phyloP scores from a whole-genome alignment of 2,888 invertebrate species.

The Hirtodrosophila confusa region DNA sequence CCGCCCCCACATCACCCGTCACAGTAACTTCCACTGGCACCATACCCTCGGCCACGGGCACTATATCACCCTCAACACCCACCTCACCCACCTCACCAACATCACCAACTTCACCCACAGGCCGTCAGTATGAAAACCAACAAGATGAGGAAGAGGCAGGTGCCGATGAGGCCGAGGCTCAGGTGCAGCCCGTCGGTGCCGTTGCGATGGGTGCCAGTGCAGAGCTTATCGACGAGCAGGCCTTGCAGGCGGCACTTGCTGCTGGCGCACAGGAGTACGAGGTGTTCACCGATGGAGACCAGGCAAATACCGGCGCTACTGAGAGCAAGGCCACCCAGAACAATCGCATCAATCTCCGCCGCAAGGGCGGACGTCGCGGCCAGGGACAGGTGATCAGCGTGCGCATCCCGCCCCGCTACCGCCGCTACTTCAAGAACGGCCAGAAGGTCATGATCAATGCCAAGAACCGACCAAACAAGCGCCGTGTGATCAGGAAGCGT shows the following conservation, averaged over 20 bases:
- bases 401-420: conserved; percentile 77
- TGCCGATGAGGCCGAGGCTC: conserved; percentile 30
- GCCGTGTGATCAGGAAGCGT: conserved; percentile 70
- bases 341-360: conserved; percentile 65
- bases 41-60: conserved; percentile 64
- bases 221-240: conserved; percentile 67
- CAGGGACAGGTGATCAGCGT: conserved; percentile 73
- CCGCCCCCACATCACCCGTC: conserved; percentile 23
- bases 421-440: conserved; percentile 80
- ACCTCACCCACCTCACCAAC: conserved; percentile 27
- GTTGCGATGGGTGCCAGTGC: conserved; percentile 51
- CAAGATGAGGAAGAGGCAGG: conserved; percentile 37
- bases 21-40: conserved; percentile 60
- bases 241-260: conserved; percentile 60
- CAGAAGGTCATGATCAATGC: conserved; percentile 77
- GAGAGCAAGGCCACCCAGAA: conserved; percentile 67
- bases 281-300: conserved; percentile 65
- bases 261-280: conserved; percentile 75
- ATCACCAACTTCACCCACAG: rapidly evolving
- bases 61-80: conserved; percentile 50
- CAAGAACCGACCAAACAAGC: conserved; percentile 58
- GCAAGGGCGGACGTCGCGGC: conserved; percentile 69
- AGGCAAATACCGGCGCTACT: conserved; percentile 47
- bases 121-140: conserved; percentile 21
- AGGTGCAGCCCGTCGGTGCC: conserved; percentile 28